phyloP scores from a whole-genome alignment of 2,888 invertebrate genomes.

The Synanthedon vespiformis region DNA sequence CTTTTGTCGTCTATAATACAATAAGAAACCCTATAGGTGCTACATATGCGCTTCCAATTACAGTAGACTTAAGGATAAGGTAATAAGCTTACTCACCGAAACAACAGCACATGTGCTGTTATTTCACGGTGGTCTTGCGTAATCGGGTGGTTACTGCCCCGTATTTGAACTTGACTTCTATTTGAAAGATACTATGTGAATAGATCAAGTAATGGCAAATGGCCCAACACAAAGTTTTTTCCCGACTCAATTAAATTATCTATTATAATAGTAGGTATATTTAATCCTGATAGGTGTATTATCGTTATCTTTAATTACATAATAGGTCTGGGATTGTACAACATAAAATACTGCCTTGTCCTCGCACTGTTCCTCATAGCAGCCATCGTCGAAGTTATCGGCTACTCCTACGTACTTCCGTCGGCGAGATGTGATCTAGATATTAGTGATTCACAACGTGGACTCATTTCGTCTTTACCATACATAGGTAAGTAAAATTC shows the following conservation, averaged over 20 bases:
- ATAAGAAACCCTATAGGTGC: too few species aligned
- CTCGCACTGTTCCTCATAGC: conserved; percentile 63
- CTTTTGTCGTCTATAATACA: too few species aligned
- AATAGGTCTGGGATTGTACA: conserved; percentile 52
- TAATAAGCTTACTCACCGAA: too few species aligned
- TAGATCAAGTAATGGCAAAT: too few species aligned
- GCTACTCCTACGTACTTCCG: conserved; percentile 74
- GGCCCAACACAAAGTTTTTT: too few species aligned
- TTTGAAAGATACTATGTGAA: too few species aligned
- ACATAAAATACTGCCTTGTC: conserved; percentile 38
- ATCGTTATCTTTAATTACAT: conserved; percentile 3
- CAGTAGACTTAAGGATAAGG: too few species aligned
- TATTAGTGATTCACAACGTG: conserved; percentile 62
- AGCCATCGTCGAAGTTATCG: conserved; percentile 74
- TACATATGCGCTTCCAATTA: too few species aligned
- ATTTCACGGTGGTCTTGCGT: too few species aligned
- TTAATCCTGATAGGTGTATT: not conserved
- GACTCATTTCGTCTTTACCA: conserved; percentile 73
- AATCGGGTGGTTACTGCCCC: too few species aligned
- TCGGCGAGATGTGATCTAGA: conserved; percentile 74
- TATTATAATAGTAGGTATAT: not conserved
- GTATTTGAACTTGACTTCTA: too few species aligned
- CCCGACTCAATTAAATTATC: not conserved
- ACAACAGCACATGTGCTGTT: too few species aligned
- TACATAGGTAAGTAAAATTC: conserved; percentile 66